Percentiles rank a stretch among this genome's conserved stretches.
Conservation (phyloP, 2,888 invertebrate species). For the Junonia oenone region DNA sequence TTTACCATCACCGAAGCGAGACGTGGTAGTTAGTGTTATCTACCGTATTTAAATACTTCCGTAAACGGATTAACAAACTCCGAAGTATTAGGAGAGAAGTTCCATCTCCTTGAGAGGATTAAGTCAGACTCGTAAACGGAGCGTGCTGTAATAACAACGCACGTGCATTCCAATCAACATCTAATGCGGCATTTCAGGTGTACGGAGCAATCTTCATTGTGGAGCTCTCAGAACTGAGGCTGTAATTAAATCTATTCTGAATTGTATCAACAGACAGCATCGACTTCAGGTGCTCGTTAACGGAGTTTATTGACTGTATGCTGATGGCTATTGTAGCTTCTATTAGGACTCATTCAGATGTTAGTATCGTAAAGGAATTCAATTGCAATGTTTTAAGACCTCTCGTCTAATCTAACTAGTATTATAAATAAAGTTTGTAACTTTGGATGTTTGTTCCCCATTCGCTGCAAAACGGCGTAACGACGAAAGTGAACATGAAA, state of each 20-base stretch:
- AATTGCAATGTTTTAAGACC: neutral
- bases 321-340: neutral
- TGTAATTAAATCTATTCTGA: conserved; percentile 3
- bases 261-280: neutral
- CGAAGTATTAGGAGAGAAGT: neutral
- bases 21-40: neutral
- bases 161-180: neutral
- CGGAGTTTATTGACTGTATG: neutral
- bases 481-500: no score
- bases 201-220: neutral
- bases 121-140: neutral
- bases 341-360: neutral
- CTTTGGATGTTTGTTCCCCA: no score
- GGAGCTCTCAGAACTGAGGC: neutral
- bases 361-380: neutral
- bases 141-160: neutral
- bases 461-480: no score
- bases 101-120: neutral
- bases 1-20: neutral
- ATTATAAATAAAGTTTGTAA: neutral
- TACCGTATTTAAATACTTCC: neutral
- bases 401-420: no score
- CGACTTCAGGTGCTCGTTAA: neutral
- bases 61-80: neutral
- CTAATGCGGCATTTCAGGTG: neutral